phyloP scores from a whole-genome alignment of 2,888 invertebrate genomes.

The Amblyjoppa fuscipennis region DNA sequence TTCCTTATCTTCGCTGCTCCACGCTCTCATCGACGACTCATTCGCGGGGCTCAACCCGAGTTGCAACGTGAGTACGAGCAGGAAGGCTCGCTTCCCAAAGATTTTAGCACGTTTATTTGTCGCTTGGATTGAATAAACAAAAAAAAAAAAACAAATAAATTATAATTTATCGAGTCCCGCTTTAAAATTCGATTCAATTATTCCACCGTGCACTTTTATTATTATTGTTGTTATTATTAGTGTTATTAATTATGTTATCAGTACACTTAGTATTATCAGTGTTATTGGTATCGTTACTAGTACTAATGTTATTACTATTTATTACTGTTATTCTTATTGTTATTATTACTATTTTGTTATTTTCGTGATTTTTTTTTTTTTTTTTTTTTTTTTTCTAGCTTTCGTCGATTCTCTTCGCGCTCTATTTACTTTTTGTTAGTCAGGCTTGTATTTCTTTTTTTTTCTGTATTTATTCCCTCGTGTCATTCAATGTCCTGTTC shows the following conservation, averaged over 20 bases:
- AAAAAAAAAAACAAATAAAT: too few species aligned
- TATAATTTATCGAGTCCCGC: background rate
- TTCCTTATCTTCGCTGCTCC: background rate
- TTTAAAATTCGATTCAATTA: slow-evolving; percentile 13
- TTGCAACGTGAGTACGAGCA: background rate
- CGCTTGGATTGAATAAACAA: slow-evolving; percentile 1
- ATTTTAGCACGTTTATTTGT: background rate
- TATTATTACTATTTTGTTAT: too few species aligned
- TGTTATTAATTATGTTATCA: background rate
- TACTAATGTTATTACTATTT: background rate
- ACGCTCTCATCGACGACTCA: background rate
- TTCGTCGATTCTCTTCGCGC: background rate
- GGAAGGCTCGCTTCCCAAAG: background rate
- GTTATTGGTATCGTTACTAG: background rate
- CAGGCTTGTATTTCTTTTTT: slow-evolving; percentile 9
- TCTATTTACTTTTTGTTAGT: slow-evolving; percentile 2
- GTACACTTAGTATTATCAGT: background rate
- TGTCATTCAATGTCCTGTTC: background rate
- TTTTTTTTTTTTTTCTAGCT: background rate
- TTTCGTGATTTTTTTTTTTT: background rate
- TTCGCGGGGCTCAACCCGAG: background rate
- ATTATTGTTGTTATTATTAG: background rate
- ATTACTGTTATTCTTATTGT: too few species aligned
- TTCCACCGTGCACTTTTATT: background rate
- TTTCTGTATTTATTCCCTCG: slow-evolving; percentile 18